Conservation (phyloP, 2,113 vertebrate genomes). For the Halcyon senegalensis region DNA sequence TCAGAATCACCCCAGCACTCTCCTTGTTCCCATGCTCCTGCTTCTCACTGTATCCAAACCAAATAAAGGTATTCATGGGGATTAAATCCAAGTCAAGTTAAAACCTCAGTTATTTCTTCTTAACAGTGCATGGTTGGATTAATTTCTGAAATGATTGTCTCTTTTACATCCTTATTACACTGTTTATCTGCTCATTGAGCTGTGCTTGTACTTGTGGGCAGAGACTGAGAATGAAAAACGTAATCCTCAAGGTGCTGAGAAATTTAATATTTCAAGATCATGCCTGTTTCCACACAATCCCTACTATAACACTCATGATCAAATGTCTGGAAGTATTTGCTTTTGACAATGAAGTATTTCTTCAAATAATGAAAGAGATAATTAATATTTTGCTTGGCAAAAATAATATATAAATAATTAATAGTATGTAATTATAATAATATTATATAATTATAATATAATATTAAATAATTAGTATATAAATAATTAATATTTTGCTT, state of each 20-base stretch:
- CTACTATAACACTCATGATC: background rate
- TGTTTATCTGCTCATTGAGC: background rate
- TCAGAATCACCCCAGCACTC: background rate
- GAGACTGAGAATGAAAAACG: background rate
- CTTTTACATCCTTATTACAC: background rate
- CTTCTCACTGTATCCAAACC: background rate
- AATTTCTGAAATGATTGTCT: background rate
- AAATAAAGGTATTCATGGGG: background rate
- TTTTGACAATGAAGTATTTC: background rate
- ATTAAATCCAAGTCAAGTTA: background rate
- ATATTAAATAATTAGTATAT: too few species aligned
- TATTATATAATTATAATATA: too few species aligned
- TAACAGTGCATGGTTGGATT: background rate
- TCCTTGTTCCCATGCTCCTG: background rate
- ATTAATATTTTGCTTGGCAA: background rate
- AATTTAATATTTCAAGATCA: background rate
- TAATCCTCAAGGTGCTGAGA: background rate
- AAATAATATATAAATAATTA: background rate
- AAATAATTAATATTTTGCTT: background rate
- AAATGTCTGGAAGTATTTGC: background rate
- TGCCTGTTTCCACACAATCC: background rate
- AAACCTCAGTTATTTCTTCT: background rate
- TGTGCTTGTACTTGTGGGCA: background rate
- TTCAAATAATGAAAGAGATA: background rate
- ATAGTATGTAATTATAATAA: too few species aligned